Evolutionary conservation across 2,113 vertebrate species (phyloP).

Genomic region (Redunca redunca): DNA sequence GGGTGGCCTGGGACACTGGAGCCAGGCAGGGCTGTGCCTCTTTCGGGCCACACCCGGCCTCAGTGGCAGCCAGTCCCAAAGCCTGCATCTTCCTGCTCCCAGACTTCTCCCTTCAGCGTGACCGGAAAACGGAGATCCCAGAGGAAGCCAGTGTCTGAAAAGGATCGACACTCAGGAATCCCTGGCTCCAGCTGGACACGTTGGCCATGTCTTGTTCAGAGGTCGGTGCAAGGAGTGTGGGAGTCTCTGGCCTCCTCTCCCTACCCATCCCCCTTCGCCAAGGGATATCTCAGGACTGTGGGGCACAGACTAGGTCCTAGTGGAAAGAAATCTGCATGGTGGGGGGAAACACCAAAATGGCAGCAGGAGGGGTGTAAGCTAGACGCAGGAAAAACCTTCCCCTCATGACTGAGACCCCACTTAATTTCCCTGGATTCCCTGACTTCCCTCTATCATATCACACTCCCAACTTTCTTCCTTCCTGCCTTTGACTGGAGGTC

Average conservation of each 20-base stretch:
- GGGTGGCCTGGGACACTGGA: neutral
- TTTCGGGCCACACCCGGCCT: neutral
- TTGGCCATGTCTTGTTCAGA: neutral
- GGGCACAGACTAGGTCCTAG: neutral
- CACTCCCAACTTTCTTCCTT: neutral
- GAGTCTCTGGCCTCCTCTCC: neutral
- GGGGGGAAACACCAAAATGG: neutral
- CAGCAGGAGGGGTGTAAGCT: neutral
- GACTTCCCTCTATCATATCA: neutral
- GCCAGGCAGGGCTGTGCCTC: neutral
- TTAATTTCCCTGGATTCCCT: neutral
- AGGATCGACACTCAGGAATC: slow-evolving; percentile 57
- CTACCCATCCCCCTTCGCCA: neutral
- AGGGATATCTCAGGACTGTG: neutral
- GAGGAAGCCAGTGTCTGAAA: slow-evolving; percentile 74
- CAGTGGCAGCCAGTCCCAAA: neutral
- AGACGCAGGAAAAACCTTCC: neutral
- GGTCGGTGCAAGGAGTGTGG: neutral
- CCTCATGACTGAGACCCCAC: neutral
- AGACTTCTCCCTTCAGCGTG: slow-evolving; percentile 41
- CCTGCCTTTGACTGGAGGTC: neutral
- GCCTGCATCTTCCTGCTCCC: slow-evolving; percentile 55
- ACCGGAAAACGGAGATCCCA: slow-evolving; percentile 71
- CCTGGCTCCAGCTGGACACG: slow-evolving; percentile 29
- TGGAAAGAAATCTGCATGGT: neutral